Percentiles rank a stretch among this genome's conserved stretches.
phyloP scores from a whole-genome alignment of 2,113 vertebrate species.

The Colaptes auratus region DNA sequence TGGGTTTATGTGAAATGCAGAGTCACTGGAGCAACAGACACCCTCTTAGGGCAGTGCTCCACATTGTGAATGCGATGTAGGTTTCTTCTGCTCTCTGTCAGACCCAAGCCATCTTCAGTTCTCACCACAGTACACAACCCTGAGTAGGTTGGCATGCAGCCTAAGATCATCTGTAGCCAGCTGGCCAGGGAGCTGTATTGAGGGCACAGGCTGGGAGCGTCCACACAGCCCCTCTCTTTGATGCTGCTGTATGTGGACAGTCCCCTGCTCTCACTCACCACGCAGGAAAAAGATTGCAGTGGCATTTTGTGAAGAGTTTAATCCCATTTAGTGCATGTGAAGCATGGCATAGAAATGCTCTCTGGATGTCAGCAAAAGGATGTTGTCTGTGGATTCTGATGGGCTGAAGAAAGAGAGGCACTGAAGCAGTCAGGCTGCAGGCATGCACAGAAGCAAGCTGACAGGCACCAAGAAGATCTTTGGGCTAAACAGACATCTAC shows the following conservation, averaged over 20 bases:
- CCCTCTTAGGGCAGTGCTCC: neutral
- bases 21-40: neutral
- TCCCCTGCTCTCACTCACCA: neutral
- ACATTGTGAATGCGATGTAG: rapidly evolving
- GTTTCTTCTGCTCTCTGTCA: neutral
- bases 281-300: neutral
- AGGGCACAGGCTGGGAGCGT: neutral
- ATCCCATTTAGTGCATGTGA: neutral
- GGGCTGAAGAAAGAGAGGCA: too few relatives aligned
- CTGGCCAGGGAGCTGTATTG: neutral
- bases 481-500: neutral
- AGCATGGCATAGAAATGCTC: slow-evolving; percentile 11
- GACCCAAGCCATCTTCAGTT: neutral
- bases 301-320: neutral
- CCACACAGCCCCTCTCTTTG: rapidly evolving
- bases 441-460: neutral
- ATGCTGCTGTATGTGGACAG: neutral
- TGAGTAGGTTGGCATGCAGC: neutral
- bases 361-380: neutral
- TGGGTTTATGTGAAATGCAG: neutral
- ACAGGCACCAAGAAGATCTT: neutral
- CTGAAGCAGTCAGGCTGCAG: too few relatives aligned
- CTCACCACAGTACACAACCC: neutral
- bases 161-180: rapidly evolving
- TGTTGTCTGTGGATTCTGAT: too few relatives aligned